phyloP scores from a whole-genome alignment of 2,888 invertebrate species.

The Clitarchus hookeri region DNA sequence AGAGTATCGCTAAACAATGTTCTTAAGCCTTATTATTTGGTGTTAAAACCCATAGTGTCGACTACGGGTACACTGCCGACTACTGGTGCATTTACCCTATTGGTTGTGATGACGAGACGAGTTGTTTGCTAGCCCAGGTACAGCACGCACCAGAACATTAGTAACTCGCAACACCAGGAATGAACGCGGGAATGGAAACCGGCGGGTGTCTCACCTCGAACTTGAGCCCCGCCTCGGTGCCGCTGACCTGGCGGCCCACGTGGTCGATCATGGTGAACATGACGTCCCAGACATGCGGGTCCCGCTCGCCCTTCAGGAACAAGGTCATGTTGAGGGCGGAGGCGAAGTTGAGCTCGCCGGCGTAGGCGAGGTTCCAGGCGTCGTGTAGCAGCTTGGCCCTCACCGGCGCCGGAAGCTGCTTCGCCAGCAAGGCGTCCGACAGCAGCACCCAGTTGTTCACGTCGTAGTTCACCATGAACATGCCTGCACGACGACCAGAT shows the following conservation, averaged over 20 bases:
- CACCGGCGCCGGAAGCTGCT: conserved; percentile 62
- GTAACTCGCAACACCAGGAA: too few species aligned
- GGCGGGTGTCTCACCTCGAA: conserved; percentile 76
- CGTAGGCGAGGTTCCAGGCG: conserved; percentile 77
- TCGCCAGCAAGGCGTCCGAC: conserved; percentile 62
- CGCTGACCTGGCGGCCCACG: conserved; percentile 73
- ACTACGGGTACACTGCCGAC: too few species aligned
- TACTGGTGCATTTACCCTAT: too few species aligned
- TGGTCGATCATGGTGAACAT: conserved; percentile 84
- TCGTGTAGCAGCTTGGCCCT: conserved; percentile 77
- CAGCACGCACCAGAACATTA: too few species aligned
- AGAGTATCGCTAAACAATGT: too few species aligned
- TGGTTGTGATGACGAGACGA: too few species aligned
- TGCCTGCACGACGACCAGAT: conserved; percentile 58
- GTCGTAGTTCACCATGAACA: conserved; percentile 85
- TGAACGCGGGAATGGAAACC: too few species aligned
- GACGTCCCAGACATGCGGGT: conserved; percentile 80
- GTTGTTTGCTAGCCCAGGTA: too few species aligned
- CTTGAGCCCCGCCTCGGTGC: conserved; percentile 62
- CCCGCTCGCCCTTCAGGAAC: conserved; percentile 72
- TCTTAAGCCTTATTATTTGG: too few species aligned
- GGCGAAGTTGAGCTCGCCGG: conserved; percentile 74
- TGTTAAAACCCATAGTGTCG: too few species aligned
- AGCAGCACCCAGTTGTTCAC: conserved; percentile 75
- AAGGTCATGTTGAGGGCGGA: conserved; percentile 80